Base-by-base conservation (phyloP, 1,140 invertebrate genomes). In the Lepidurus arcticus region DNA sequence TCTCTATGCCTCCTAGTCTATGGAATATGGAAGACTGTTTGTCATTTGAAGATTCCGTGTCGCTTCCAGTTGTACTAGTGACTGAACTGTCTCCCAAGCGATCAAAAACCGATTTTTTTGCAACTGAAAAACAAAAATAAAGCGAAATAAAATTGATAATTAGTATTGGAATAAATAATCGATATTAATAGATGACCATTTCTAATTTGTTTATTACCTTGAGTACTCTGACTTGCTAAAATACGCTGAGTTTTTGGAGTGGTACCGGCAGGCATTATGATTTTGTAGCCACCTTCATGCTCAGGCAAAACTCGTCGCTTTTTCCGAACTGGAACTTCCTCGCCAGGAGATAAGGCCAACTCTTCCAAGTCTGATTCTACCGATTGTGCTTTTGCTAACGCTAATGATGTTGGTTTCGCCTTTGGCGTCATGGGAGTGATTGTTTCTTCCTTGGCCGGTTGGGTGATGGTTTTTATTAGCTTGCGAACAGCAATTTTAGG, bases 181-280 rank as follows among this genome's bases (percentile, higher is more conserved):
- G 43, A 73, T 11, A 13, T 47, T 13, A 21, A 21, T 47, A 53
- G 44, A 76, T 65, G 21, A 13, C 21, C 47, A 78, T 78, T 44
- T 44, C 1, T n/a, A 26, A 79, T 73, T 42, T 44, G 43, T 26
- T 26, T 21, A 78, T 80, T 80, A 81, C 81, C 76, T 78, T 81
- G 53, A 44, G 75, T 73, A 45, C 43, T 74, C 43, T 80, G 78
- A 82, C 85, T 84, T 73, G 86, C 85, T 53, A 86, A 47, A 73
- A 86, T 82, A n/a, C 85, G 83, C 74, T 85, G 83, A 81, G 84
- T 85, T 82, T 84, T 83, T 9, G 82, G 75, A 0, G 83, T 85
- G 7, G 84, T 84, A 44, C 83, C 84, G 79, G 85, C 85, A 0
- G 86, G 85, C 84, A 87, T 84, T 47, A 84, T 84, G 4, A 88